Evolutionary conservation across 2,113 vertebrate genomes (phyloP), one percentile per base, ranked within the genome.

Genomic region (Neodontobutis hainanensis): DNA sequence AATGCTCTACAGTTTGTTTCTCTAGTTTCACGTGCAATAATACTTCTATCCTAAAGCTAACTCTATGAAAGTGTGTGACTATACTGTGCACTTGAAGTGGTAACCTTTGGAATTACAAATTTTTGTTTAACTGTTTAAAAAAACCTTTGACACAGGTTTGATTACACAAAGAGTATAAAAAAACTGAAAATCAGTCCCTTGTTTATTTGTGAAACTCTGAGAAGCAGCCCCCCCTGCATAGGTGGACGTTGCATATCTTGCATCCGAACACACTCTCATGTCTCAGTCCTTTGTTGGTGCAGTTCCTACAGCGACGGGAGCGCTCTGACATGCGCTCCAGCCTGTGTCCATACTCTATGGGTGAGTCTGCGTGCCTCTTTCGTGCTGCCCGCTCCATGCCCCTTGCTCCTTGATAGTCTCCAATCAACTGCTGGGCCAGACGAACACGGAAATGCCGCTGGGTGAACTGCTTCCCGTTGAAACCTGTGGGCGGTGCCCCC

Each of bases 171-270:
- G 65, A 60, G 66, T 76, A 84, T 76, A 81, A 77, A 87, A n/a
- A 85, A 79, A 16, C 50, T 35, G 64, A 77, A 68, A 77, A 82
- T 43, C 61, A 65, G 75, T 74, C 57, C 77, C 53, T 4, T 66
- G 69, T 91, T 27, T 81, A 94, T 90, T 94, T 94, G 88, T 94
- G 93, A 92, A 94, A 94, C 82, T 94, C 93, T 65, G 92, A 92
- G 85, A 94, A 94, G 86, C 93, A 94, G 11, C 93, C 93, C 48
- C 92, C 92, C 68, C 92, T 89, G 79, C 93, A 94, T 79, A 94
- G 89, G 80, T 93, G 93, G 70, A 94, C 92, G 4, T 94, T 93
- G 87, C 93, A 94, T 90, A 94, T 92, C 88, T 93, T 93, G 88
- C 93, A 94, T 46, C 93, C 93, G 5, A 94, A 94, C 34, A 93